Conservation (phyloP, 2,797 vertebrate species). For the Neopelma chrysocephalum region DNA sequence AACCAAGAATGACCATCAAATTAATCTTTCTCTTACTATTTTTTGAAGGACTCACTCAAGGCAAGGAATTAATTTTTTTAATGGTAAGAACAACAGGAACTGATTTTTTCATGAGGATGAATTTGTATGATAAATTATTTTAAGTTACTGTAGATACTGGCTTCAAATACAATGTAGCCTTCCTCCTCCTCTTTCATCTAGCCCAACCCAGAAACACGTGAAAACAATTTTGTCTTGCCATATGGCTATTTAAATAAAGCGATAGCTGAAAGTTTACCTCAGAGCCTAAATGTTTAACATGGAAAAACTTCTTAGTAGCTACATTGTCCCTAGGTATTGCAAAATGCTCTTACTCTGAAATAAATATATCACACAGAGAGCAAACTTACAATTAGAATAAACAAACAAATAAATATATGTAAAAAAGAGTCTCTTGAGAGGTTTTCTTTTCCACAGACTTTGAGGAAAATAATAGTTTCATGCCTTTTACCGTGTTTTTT, state of each 20-base stretch:
- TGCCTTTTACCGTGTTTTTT: background rate
- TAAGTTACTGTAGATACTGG: background rate
- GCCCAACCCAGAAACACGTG: accelerated
- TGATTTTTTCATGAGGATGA: background rate
- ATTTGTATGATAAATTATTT: background rate
- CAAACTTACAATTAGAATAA: background rate
- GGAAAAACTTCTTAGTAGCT: background rate
- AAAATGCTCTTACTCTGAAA: background rate
- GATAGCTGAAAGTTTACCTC: background rate
- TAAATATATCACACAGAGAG: background rate
- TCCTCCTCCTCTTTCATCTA: background rate
- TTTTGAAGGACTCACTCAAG: background rate
- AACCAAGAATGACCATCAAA: background rate
- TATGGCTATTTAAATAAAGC: background rate
- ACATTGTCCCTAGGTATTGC: background rate
- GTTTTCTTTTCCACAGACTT: background rate
- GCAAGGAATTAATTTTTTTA: background rate
- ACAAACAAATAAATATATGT: background rate
- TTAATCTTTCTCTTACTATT: background rate
- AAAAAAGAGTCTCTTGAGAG: background rate
- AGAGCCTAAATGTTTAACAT: background rate
- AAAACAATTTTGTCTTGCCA: background rate
- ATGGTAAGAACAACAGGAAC: background rate
- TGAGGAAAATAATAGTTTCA: background rate
- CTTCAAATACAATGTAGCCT: background rate